Evolutionary conservation across 2,888 invertebrate genomes (phyloP), one percentile per base, ranked within the genome.

Genomic region (Caenorhabditis virilis): DNA sequence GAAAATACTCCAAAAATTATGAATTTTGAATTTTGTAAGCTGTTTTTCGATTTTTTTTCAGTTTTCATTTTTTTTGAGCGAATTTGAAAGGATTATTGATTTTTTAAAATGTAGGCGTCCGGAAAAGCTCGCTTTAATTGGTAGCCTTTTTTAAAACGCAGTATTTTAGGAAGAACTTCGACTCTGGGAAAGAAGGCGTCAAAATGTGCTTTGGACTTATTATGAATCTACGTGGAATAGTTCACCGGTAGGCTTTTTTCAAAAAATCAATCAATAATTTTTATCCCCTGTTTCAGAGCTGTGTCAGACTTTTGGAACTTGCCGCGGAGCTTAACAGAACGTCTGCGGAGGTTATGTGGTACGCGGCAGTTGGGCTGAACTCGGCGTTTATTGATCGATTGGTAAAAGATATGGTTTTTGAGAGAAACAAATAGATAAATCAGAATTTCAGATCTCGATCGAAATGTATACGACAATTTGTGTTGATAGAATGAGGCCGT

Each of bases 201-300:
- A 43, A n/a, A 61, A 72, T n/a, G 45, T 78, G 6, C 45, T 78
- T 5, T 80, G 78, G 78, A 59, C 69, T n/a, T 80, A 80, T 47
- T 74, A 80, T 46, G 69, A 73, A 51, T 69, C 71, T 26, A 67
- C 69, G 35, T 78, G 76, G 76, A 56, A 61, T 46, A 69, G 71
- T n/a, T 43, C 67, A 13, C 61, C 76, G n/a, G n/a, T n/a, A n/a
- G n/a, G n/a, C n/a, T n/a, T n/a, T n/a, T n/a, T n/a, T n/a, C n/a
- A n/a, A n/a, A n/a, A n/a, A n/a, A n/a, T n/a, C n/a, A n/a, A n/a
- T n/a, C n/a, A n/a, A n/a, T n/a, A n/a, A n/a, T n/a, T n/a, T n/a
- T n/a, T n/a, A n/a, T n/a, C n/a, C n/a, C n/a, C n/a, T n/a, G n/a
- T n/a, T n/a, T n/a, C n/a, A n/a, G 62, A 62, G 65, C 18, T 66